phyloP scores from a whole-genome alignment of 2,113 vertebrate genomes.

The Zapornia atra region DNA sequence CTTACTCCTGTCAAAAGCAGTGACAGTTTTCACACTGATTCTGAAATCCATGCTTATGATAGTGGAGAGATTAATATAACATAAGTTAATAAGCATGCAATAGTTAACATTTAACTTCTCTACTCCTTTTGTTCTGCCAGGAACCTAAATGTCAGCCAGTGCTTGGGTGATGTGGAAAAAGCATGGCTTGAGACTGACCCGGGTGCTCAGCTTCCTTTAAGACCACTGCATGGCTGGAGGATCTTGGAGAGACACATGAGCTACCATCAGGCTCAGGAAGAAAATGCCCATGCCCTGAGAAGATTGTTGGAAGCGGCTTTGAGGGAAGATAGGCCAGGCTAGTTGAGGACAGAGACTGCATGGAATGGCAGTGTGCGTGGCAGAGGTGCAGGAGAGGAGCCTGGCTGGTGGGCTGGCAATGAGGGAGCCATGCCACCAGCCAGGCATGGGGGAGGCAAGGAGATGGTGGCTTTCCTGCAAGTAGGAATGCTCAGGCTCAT shows the following conservation, averaged over 20 bases:
- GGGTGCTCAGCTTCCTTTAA: neutral
- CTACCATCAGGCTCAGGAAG: neutral
- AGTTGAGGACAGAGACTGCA: neutral
- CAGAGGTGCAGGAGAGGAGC: neutral
- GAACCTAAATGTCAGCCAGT: neutral
- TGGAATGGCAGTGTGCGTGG: neutral
- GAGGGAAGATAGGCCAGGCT: neutral
- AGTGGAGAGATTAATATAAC: no score
- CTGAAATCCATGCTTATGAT: neutral
- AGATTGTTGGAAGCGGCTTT: neutral
- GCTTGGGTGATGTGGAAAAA: neutral
- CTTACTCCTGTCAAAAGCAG: neutral
- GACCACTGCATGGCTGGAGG: neutral
- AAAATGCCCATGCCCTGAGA: accelerated
- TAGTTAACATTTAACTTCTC: neutral
- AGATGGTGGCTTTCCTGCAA: neutral
- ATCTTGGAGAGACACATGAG: neutral
- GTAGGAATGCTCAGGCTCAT: neutral
- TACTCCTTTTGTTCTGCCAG: neutral
- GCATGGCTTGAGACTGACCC: neutral
- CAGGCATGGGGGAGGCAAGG: neutral
- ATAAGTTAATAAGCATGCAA: neutral
- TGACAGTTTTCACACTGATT: neutral
- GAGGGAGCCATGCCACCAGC: neutral
- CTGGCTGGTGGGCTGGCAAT: neutral